These are phyloP conservation scores for Lepidochrysops patricia DNA, from an alignment of 2,888 invertebrate species.

Conservation along the genomic window DNA sequence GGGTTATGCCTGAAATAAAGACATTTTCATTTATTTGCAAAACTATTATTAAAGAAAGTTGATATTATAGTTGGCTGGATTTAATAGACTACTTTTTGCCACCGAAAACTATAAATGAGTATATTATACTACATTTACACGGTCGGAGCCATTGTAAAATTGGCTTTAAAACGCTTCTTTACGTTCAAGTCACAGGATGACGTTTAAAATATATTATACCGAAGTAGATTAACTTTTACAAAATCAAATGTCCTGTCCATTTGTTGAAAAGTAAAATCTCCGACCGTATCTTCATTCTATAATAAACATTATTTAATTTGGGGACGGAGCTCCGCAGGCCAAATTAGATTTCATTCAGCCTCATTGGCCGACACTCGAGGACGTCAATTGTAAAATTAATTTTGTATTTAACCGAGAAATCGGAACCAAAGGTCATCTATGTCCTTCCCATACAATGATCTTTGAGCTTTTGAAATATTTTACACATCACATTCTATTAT, in stretches of 20 bases:
- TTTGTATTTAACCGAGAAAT: neutral
- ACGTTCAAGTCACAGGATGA: no score
- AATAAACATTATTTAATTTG: neutral
- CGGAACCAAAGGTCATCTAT: neutral
- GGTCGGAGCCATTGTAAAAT: no score
- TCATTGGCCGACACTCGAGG: neutral
- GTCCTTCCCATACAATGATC: neutral
- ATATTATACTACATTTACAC: no score
- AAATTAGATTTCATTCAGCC: neutral
- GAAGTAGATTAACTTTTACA: neutral
- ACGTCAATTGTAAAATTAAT: slow-evolving; percentile 1
- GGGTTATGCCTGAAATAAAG: no score
- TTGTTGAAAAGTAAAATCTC: neutral
- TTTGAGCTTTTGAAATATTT: neutral
- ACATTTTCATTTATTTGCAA: no score
- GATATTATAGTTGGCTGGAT: no score
- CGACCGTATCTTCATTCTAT: neutral
- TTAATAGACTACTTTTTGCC: no score
- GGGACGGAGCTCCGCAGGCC: neutral
- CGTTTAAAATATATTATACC: no score
- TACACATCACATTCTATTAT: neutral
- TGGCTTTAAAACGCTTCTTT: no score
- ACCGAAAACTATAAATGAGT: no score
- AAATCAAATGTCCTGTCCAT: neutral
- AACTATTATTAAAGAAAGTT: no score